A percentile compares a stretch with the other conserved stretches of the same genome.
phyloP scores from a whole-genome alignment of 35 echinoderm and acorn worm species.

The Apostichopus parvimensis region DNA sequence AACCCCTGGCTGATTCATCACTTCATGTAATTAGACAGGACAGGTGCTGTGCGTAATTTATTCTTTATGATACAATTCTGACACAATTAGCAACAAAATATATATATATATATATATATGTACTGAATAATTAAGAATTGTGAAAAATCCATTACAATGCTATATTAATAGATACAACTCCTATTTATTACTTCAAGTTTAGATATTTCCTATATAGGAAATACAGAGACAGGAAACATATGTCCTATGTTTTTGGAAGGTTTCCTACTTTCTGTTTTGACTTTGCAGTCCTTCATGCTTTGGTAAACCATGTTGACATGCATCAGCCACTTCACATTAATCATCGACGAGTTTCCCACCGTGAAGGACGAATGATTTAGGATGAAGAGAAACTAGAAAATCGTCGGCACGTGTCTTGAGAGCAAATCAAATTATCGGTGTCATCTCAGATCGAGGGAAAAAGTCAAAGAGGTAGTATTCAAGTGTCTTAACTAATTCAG shows the following conservation, averaged over 20 bases:
- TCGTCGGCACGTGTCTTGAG: background rate
- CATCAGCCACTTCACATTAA: conserved; percentile 4
- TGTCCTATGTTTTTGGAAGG: background rate
- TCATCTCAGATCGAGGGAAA: conserved; percentile 1
- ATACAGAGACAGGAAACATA: background rate
- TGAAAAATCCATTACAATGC: too few relatives aligned
- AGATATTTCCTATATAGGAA: too few relatives aligned
- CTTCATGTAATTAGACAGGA: too few relatives aligned
- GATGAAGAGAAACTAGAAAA: background rate
- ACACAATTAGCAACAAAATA: too few relatives aligned
- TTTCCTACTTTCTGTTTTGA: background rate
- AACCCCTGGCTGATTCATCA: too few relatives aligned
- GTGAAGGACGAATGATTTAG: background rate
- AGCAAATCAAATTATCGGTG: background rate
- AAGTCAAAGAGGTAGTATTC: background rate
- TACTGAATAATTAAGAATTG: too few relatives aligned
- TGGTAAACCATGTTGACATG: background rate
- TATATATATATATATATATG: too few relatives aligned
- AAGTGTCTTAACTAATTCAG: background rate
- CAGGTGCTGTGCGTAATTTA: too few relatives aligned
- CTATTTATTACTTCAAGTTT: too few relatives aligned
- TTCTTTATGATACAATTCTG: too few relatives aligned
- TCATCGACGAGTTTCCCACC: background rate
- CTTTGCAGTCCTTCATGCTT: background rate
- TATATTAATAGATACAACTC: too few relatives aligned